Evolutionary conservation across 2,113 vertebrate genomes (phyloP).

Genomic region (Oplegnathus fasciatus): DNA sequence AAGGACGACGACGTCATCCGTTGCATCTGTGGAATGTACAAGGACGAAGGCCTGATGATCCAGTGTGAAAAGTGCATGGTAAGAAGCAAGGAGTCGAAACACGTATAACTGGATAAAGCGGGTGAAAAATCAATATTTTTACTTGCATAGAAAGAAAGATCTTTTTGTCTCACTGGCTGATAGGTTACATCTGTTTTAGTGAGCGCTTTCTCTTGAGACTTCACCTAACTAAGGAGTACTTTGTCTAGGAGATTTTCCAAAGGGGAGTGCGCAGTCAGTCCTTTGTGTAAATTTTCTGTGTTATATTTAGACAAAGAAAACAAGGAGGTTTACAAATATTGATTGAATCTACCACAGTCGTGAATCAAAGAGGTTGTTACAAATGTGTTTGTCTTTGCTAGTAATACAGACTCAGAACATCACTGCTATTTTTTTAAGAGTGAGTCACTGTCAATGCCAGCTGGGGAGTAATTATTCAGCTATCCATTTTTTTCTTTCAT

Average conservation of each 20-base stretch:
- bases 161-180: background rate
- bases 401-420: background rate
- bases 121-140: background rate
- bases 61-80: slow-evolving; percentile 99
- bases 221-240: slow-evolving; percentile 18
- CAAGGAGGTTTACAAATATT: slow-evolving; percentile 16
- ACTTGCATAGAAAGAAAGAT: background rate
- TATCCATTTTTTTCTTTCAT: background rate
- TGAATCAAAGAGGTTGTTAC: slow-evolving; percentile 13
- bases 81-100: slow-evolving; percentile 45
- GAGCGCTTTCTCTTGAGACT: slow-evolving; percentile 17
- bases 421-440: background rate
- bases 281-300: slow-evolving; percentile 13
- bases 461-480: slow-evolving; percentile 1
- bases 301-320: slow-evolving; percentile 56
- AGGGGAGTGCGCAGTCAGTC: slow-evolving; percentile 19
- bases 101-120: background rate
- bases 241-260: slow-evolving; percentile 38
- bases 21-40: slow-evolving; percentile 98
- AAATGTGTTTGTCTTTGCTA: slow-evolving; percentile 4
- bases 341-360: slow-evolving; percentile 14
- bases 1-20: slow-evolving; percentile 96
- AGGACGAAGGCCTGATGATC: slow-evolving; percentile 99
- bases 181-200: slow-evolving; percentile 27
- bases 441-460: slow-evolving; percentile 4